A percentile compares a stretch with the other conserved stretches of the same genome.
Conservation (phyloP, 2,113 vertebrate genomes). For the Spheniscus mendiculus region DNA sequence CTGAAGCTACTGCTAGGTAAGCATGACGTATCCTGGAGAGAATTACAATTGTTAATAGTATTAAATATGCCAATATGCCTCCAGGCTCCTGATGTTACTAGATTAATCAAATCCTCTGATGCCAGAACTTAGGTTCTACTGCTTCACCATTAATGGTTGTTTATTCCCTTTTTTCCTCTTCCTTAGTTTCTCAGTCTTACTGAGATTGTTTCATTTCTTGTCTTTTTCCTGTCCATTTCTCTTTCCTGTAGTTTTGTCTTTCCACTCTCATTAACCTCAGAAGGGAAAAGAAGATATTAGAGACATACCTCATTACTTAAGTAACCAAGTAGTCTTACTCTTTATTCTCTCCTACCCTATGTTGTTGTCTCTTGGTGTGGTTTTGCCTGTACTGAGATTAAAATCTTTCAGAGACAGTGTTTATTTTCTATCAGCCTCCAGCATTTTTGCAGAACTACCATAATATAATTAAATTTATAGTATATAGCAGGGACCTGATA, state of each 20-base stretch:
- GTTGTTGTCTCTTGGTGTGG: neutral
- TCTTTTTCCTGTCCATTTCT: neutral
- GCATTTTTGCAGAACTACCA: neutral
- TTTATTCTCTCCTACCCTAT: neutral
- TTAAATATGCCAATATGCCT: neutral
- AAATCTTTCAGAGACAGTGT: neutral
- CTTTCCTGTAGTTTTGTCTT: neutral
- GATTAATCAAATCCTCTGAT: constrained; percentile 6
- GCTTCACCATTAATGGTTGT: neutral
- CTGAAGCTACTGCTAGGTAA: constrained; percentile 19
- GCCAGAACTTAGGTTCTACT: neutral
- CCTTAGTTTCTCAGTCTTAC: neutral
- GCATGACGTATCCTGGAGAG: neutral
- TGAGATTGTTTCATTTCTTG: neutral
- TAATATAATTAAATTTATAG: neutral
- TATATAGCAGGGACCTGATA: neutral
- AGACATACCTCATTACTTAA: neutral
- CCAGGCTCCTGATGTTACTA: neutral
- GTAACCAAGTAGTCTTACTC: neutral
- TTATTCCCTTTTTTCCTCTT: neutral
- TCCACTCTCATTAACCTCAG: neutral
- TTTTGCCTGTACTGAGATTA: neutral
- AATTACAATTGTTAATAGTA: neutral
- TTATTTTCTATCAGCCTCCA: neutral
- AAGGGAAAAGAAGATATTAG: neutral